Percentiles rank a stretch among this genome's conserved stretches.
Conservation (phyloP, 1,140 invertebrate genomes). For the Doryteuthis pealeii region DNA sequence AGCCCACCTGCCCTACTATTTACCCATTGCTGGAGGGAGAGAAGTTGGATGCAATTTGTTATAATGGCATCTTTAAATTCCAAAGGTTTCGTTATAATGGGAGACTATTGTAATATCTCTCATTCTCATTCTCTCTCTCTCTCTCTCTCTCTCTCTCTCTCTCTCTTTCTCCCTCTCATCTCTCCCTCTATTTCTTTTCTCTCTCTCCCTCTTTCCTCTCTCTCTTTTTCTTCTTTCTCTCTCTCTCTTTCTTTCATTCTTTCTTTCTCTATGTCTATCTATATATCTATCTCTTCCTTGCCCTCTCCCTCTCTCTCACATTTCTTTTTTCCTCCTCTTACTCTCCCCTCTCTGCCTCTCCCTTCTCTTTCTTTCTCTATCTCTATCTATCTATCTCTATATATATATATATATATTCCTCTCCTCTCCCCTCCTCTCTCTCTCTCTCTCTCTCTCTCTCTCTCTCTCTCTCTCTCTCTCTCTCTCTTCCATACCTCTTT, state of each 20-base stretch:
- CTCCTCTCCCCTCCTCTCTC: too few relatives aligned
- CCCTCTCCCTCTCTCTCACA: neutral
- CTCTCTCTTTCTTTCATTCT: constrained; percentile 5
- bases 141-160: neutral
- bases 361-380: neutral
- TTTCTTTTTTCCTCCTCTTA: neutral
- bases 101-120: too few relatives aligned
- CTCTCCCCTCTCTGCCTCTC: neutral
- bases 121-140: neutral
- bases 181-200: neutral
- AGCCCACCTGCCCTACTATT: too few relatives aligned
- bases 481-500: neutral
- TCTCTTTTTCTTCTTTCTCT: neutral
- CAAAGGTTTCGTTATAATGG: too few relatives aligned
- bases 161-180: constrained; percentile 4
- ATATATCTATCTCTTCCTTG: neutral
- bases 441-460: too few relatives aligned
- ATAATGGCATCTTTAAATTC: too few relatives aligned
- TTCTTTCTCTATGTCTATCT: neutral
- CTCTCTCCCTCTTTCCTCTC: constrained; percentile 3
- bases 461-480: neutral
- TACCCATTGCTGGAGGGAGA: too few relatives aligned
- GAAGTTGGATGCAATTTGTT: too few relatives aligned
- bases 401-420: too few relatives aligned
- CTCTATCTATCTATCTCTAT: too few relatives aligned